phyloP scores from a whole-genome alignment of 2,797 vertebrate genomes.

The Lophius americanus region DNA sequence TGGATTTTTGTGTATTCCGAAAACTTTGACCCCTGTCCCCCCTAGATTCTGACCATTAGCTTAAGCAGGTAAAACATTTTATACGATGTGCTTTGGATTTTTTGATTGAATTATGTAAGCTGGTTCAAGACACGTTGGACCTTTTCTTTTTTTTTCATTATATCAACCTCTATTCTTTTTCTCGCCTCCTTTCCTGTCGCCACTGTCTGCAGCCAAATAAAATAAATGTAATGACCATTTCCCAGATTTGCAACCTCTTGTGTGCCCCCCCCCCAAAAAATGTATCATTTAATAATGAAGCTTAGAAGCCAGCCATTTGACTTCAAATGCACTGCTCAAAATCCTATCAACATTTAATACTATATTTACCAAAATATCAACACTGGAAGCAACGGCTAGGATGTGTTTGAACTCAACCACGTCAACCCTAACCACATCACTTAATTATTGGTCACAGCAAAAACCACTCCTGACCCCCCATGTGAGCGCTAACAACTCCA shows the following conservation, averaged over 20 bases:
- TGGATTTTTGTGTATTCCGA: neutral
- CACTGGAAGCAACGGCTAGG: too few relatives aligned
- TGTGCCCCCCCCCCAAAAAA: too few relatives aligned
- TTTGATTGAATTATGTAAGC: too few relatives aligned
- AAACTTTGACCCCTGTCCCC: neutral
- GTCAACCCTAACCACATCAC: neutral
- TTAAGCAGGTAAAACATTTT: too few relatives aligned
- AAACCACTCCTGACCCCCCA: neutral
- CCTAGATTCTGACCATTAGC: too few relatives aligned
- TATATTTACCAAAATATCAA: too few relatives aligned
- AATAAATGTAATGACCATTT: neutral
- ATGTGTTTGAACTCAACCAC: neutral
- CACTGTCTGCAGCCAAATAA: neutral
- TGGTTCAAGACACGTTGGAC: neutral
- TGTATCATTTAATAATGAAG: neutral
- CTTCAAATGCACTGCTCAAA: too few relatives aligned
- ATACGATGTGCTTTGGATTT: too few relatives aligned
- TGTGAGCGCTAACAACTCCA: neutral
- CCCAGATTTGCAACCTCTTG: too few relatives aligned
- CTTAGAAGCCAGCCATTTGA: neutral
- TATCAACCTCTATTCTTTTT: neutral
- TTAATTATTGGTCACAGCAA: too few relatives aligned
- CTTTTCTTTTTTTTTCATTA: too few relatives aligned
- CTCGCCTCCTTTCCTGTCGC: neutral
- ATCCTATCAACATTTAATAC: too few relatives aligned